Evolutionary conservation across 2,888 invertebrate species (phyloP), one percentile per base, ranked within the genome.

Genomic region (Sesamia inferens): DNA sequence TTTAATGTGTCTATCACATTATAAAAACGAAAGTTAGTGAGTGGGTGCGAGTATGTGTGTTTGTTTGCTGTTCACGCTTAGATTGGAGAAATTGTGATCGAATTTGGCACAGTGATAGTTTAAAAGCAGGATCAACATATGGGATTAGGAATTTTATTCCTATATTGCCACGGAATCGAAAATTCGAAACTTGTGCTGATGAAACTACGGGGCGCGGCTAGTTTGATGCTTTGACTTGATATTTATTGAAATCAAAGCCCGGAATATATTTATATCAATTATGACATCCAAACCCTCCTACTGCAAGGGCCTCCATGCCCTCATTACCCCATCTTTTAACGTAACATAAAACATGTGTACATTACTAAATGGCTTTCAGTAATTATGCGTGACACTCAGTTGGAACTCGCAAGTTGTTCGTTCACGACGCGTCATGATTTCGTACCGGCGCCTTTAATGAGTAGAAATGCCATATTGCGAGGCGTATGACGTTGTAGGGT

Each of bases 371-470:
- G 73, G 74, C 79, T 81, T 81, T 86, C 81, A 81, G 85, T 83
- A 85, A 85, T 85, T 85, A 86, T 77, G 66, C 78, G 71, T 66
- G 73, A 84, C 81, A 80, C 78, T 68, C 57, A 68, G 62, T 70
- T 68, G 48, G 68, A 76, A 71, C 85, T 85, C 69, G 55, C 81
- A 78, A 78, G 84, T 88, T 82, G 83, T 74, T 68, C 82, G 73
- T 71, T 75, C 82, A 74, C 89, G 89, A 88, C 90, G 88, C 89
- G 90, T 90, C 90, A 92, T 90, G 91, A 92, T 91, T 92, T 90
- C 89, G 88, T 90, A 90, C 90, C 90, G 90, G 90, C 88, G 91
- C 90, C 90, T 90, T 92, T 94, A 94, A 94, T 93, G 93, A 93
- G 93, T 90, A 90, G 89, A 90, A 90, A 89, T 89, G 87, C 88